Percentiles rank a stretch among this genome's conserved stretches.
Conservation (phyloP, 2,797 vertebrate species). For the Hozukius guyotensis region DNA sequence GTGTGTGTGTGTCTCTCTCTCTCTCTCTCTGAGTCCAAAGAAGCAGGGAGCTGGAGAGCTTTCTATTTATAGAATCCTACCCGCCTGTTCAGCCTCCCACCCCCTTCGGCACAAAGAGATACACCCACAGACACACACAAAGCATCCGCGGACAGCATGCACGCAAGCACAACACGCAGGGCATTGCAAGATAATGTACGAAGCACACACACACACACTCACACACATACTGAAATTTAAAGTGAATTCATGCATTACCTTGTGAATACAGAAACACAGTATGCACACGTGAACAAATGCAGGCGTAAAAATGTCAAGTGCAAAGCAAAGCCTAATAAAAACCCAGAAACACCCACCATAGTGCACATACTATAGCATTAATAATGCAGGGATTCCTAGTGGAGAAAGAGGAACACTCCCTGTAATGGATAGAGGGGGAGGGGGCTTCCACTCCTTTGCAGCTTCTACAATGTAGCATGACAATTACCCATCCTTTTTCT, state of each 20-base stretch:
- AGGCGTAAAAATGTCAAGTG: constrained; percentile 1
- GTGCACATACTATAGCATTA: constrained; percentile 38
- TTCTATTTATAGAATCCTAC: constrained; percentile 81
- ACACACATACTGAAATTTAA: background rate
- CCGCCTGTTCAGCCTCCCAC: constrained; percentile 69
- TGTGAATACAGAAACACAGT: background rate
- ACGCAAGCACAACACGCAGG: constrained; percentile 25
- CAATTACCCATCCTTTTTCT: background rate
- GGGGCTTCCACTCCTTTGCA: constrained; percentile 13
- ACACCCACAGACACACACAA: constrained; percentile 64
- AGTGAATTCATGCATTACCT: constrained; percentile 11
- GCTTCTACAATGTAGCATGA: constrained; percentile 17
- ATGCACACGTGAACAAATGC: background rate
- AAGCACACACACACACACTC: background rate
- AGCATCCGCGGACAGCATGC: constrained; percentile 44
- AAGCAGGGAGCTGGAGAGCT: constrained; percentile 67
- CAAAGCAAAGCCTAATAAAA: background rate
- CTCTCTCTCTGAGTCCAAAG: constrained; percentile 53
- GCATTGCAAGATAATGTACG: constrained; percentile 5
- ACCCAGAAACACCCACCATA: background rate
- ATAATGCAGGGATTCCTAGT: constrained; percentile 55
- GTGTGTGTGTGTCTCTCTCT: constrained; percentile 54
- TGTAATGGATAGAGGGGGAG: constrained; percentile 24
- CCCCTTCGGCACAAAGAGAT: constrained; percentile 67
- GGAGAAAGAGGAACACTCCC: constrained; percentile 40